Evolutionary conservation across 2,888 invertebrate species (phyloP).

Genomic region (Megastigmus dorsalis): DNA sequence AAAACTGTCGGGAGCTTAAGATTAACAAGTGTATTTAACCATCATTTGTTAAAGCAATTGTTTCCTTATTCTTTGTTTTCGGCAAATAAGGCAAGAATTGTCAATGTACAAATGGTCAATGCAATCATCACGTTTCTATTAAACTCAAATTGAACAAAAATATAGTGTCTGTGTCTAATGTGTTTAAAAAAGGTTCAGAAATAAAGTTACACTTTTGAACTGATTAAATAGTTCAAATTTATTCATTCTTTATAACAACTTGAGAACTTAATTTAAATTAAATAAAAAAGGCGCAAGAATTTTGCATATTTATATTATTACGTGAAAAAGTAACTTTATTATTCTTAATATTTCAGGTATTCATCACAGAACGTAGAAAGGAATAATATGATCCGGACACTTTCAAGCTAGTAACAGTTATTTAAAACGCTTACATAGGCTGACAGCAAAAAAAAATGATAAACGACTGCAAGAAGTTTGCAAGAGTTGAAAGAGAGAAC

Average conservation of each 20-base stretch:
- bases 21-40: constrained; percentile 9
- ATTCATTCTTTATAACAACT: constrained; percentile 45
- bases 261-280: constrained; percentile 38
- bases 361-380: constrained; percentile 38
- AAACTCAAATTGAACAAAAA: not conserved
- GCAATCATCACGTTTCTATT: constrained; percentile 5
- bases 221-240: constrained; percentile 48
- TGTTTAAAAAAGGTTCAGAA: constrained; percentile 40
- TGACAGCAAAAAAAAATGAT: constrained; percentile 36
- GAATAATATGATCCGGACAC: constrained; percentile 26
- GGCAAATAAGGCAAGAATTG: constrained; percentile 6
- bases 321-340: constrained; percentile 24
- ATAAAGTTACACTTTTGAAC: constrained; percentile 50
- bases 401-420: constrained; percentile 41
- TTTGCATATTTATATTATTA: not conserved
- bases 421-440: constrained; percentile 43
- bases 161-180: constrained; percentile 1
- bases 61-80: not conserved
- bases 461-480: constrained; percentile 31
- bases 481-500: constrained; percentile 39
- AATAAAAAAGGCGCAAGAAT: constrained; percentile 33
- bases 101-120: not conserved
- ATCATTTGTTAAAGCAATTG: not conserved
- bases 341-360: constrained; percentile 32
- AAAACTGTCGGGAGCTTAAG: constrained; percentile 44